Evolutionary conservation across 2,113 vertebrate species (phyloP).

Genomic region (Stigmatopora argus): DNA sequence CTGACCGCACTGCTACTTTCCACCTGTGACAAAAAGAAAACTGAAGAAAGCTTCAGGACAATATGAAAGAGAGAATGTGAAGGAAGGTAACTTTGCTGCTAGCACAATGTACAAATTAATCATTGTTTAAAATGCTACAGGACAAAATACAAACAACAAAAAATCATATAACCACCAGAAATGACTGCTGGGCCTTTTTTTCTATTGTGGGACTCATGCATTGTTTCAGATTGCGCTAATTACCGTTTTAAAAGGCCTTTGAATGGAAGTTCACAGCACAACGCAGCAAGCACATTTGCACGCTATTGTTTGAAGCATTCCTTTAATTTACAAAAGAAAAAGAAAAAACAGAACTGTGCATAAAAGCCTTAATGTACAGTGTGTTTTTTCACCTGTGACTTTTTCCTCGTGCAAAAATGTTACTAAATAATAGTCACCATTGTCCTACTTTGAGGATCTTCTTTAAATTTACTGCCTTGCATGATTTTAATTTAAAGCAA

Average conservation of each 20-base stretch:
- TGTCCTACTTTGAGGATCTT: constrained; percentile 33
- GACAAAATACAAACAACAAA: constrained; percentile 8
- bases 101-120: constrained; percentile 15
- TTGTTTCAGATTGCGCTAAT: constrained; percentile 28
- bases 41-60: background rate
- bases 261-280: constrained; percentile 11
- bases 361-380: constrained; percentile 12
- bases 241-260: constrained; percentile 8
- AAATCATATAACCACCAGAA: constrained; percentile 22
- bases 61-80: background rate
- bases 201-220: constrained; percentile 7
- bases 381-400: constrained; percentile 17
- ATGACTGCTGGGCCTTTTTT: constrained; percentile 1
- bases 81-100: constrained; percentile 3
- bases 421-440: constrained; percentile 24
- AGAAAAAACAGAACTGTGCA: no score
- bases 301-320: constrained; percentile 21
- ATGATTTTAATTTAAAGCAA: constrained; percentile 10
- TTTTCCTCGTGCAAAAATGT: constrained; percentile 36
- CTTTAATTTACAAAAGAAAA: constrained; percentile 15
- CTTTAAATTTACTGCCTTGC: constrained; percentile 38
- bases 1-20: background rate
- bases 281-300: constrained; percentile 7
- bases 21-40: background rate
- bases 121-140: background rate